These are phyloP conservation scores for Bovichtus diacanthus DNA, from an alignment of 2,797 vertebrate species.

Conservation along the genomic window DNA sequence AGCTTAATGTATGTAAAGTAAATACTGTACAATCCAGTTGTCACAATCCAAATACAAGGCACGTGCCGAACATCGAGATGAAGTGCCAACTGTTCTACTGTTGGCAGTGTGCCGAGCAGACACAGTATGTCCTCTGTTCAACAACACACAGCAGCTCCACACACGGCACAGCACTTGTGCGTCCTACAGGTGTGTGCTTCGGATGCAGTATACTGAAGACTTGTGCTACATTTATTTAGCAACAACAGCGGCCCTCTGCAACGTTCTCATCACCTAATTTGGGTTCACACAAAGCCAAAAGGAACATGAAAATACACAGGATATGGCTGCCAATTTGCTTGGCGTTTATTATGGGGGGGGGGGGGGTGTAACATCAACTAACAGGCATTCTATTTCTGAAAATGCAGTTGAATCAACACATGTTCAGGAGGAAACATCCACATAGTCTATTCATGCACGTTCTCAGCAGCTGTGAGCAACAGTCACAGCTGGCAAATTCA, in stretches of 20 bases:
- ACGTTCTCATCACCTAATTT: neutral
- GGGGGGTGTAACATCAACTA: neutral
- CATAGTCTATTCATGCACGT: neutral
- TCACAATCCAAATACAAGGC: neutral
- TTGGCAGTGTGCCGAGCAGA: neutral
- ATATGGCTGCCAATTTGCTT: neutral
- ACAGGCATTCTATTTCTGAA: neutral
- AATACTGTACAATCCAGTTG: too few species aligned
- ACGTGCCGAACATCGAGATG: neutral
- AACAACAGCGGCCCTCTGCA: neutral
- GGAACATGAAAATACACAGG: neutral
- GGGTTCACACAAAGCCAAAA: neutral
- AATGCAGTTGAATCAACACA: neutral
- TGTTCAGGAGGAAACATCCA: neutral
- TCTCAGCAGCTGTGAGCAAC: conserved; percentile 22
- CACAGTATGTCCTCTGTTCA: conserved; percentile 9
- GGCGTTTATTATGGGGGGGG: neutral
- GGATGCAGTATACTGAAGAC: neutral
- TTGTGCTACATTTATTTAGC: neutral
- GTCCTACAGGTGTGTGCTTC: neutral
- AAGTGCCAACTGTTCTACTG: conserved; percentile 25
- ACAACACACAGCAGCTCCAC: neutral
- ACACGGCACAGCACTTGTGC: neutral
- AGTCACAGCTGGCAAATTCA: neutral
- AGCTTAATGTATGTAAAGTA: neutral